These are phyloP conservation scores for Orius laevigatus DNA, from an alignment of 1,140 invertebrate species.

Conservation along the genomic window DNA sequence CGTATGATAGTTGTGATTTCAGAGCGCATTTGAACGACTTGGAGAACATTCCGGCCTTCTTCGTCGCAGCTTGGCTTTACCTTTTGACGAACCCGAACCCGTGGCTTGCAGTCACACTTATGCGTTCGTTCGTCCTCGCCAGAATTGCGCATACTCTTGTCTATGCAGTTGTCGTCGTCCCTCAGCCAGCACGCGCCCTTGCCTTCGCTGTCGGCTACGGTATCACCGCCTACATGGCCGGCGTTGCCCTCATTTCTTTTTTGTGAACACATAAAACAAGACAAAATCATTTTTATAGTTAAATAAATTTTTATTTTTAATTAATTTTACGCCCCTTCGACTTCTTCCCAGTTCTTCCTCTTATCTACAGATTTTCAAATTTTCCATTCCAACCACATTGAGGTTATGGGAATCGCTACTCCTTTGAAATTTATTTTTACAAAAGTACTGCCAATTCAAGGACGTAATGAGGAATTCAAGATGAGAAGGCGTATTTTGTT, in stretches of 20 bases:
- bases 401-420: no score
- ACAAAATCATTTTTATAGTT: no score
- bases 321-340: no score
- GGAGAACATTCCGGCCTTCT: conserved; percentile 49
- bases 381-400: no score
- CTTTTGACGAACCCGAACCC: conserved; percentile 36
- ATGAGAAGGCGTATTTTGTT: no score
- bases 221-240: conserved; percentile 36
- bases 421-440: no score
- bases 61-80: conserved; percentile 40
- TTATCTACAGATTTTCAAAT: no score
- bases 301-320: no score
- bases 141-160: conserved; percentile 41
- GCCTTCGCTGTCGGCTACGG: conserved; percentile 31
- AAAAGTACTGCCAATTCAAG: no score
- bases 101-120: conserved; percentile 36
- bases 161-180: conserved; percentile 34
- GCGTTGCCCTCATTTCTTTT: conserved; percentile 17
- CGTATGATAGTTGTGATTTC: conserved; percentile 17
- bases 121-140: conserved; percentile 37
- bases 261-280: neutral
- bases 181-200: conserved; percentile 40
- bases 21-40: conserved; percentile 53
- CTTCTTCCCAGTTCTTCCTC: no score
- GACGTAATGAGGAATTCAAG: no score